Evolutionary conservation across 2,113 vertebrate species (phyloP).

Genomic region (Aspidoscelis tigris): DNA sequence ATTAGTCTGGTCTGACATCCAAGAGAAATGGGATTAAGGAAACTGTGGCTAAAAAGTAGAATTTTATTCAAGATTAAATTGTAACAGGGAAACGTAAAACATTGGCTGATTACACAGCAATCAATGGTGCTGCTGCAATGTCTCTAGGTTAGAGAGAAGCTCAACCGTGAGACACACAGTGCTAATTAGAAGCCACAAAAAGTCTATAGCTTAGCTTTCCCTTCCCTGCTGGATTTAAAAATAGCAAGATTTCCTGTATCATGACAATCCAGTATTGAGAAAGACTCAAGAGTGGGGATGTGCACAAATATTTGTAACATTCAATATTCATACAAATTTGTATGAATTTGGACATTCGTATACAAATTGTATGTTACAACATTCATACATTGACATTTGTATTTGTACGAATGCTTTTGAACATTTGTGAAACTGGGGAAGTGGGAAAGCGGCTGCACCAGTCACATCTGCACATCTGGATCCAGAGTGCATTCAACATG

Average conservation of each 20-base stretch:
- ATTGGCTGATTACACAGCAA: conserved; percentile 1
- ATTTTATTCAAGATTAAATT: conserved; percentile 43
- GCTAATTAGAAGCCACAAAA: background rate
- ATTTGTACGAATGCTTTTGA: too few relatives aligned
- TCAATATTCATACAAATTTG: too few relatives aligned
- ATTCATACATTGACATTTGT: too few relatives aligned
- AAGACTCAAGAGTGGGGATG: background rate
- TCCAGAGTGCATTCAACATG: too few relatives aligned
- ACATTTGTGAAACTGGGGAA: too few relatives aligned
- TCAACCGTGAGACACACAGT: background rate
- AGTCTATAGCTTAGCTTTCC: background rate
- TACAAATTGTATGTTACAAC: too few relatives aligned
- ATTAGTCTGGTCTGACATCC: conserved; percentile 55
- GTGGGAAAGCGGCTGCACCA: too few relatives aligned
- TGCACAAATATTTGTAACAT: too few relatives aligned
- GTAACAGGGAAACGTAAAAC: conserved; percentile 52
- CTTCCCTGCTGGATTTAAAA: too few relatives aligned
- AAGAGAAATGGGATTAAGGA: conserved; percentile 72
- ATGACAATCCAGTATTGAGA: background rate
- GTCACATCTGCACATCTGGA: too few relatives aligned
- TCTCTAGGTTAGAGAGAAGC: conserved; percentile 1
- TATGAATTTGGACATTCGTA: too few relatives aligned
- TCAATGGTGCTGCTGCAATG: background rate
- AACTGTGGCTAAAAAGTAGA: conserved; percentile 50
- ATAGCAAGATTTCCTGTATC: background rate